These are phyloP conservation scores for Solenopsis invicta DNA, from an alignment of 1,140 invertebrate species.

Conservation along the genomic window DNA sequence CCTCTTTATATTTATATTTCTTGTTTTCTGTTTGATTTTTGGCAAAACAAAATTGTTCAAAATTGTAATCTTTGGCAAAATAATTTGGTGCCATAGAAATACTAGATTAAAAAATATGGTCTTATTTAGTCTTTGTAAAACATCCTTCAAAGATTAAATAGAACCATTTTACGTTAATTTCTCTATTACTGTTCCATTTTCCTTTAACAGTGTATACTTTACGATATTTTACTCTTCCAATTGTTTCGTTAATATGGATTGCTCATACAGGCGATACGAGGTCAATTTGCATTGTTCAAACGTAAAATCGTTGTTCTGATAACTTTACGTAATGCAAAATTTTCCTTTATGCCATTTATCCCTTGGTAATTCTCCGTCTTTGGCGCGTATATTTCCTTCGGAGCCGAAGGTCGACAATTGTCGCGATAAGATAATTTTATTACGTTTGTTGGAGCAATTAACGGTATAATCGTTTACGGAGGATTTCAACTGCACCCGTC, in stretches of 20 bases:
- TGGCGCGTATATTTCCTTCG: slow-evolving; percentile 9
- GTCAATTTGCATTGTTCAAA: neutral
- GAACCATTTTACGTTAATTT: neutral
- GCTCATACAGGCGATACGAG: neutral
- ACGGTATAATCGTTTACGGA: slow-evolving; percentile 16
- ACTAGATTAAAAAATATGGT: too few species aligned
- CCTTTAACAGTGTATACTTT: neutral
- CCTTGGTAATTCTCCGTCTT: neutral
- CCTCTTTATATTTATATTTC: too few species aligned
- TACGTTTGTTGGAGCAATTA: slow-evolving; percentile 41
- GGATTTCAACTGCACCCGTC: neutral
- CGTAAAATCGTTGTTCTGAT: neutral
- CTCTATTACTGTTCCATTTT: neutral
- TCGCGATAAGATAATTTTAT: slow-evolving; percentile 51
- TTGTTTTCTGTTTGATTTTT: too few species aligned
- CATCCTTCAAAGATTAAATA: too few species aligned
- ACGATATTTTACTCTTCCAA: neutral
- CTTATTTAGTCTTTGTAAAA: too few species aligned
- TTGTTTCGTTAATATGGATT: slow-evolving; percentile 6
- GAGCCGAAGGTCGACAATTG: slow-evolving; percentile 12
- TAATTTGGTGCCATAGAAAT: too few species aligned
- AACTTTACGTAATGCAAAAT: slow-evolving; percentile 17
- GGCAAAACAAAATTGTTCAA: too few species aligned
- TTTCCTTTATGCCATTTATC: neutral
- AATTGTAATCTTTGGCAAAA: too few species aligned